These are phyloP conservation scores for Pemphredon lugubris DNA, from an alignment of 2,888 invertebrate species.

Conservation along the genomic window DNA sequence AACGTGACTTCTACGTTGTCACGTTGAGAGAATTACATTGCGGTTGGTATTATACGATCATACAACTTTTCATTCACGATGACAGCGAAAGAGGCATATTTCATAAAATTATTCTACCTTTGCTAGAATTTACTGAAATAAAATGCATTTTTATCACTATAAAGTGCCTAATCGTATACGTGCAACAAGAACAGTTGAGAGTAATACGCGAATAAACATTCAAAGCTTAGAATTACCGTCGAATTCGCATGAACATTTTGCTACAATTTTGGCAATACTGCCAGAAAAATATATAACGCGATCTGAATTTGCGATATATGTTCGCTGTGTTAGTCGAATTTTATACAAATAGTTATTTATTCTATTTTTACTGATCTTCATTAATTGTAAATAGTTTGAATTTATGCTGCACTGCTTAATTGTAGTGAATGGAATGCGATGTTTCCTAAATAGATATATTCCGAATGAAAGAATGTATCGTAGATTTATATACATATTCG, in stretches of 20 bases:
- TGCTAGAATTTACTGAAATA: constrained; percentile 2
- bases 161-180: constrained; percentile 8
- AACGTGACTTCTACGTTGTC: no score
- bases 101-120: constrained; percentile 49
- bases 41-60: no score
- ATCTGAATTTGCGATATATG: constrained; percentile 7
- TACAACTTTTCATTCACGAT: no score
- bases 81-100: constrained; percentile 27
- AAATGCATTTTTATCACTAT: constrained; percentile 2
- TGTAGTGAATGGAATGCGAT: constrained; percentile 22
- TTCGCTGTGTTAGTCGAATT: constrained; percentile 43
- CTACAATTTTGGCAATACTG: constrained; percentile 7
- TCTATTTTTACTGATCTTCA: constrained; percentile 36
- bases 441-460: constrained; percentile 39
- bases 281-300: constrained; percentile 5
- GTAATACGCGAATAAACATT: not conserved
- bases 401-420: constrained; percentile 19
- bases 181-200: not conserved
- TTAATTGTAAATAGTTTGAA: constrained; percentile 52
- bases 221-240: not conserved
- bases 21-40: no score
- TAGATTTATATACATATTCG: constrained; percentile 27
- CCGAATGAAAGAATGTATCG: constrained; percentile 10
- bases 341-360: constrained; percentile 53
- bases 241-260: not conserved